Conservation (phyloP, 1,140 invertebrate species). For the Lineus longissimus region DNA sequence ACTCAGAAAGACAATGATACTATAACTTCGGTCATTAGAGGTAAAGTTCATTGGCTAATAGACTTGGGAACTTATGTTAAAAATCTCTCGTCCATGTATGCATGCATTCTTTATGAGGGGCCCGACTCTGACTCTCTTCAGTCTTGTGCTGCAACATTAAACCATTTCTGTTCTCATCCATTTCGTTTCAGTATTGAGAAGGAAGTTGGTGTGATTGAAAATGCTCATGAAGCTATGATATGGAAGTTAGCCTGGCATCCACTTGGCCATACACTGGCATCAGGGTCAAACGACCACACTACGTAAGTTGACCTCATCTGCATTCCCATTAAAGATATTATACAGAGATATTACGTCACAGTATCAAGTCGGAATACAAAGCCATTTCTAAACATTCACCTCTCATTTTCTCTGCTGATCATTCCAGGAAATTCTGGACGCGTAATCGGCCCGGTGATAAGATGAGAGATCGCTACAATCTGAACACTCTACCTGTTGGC, state of each 20-base stretch:
- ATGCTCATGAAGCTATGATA: conserved; percentile 97
- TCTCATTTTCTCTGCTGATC: background rate
- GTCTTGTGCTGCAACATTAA: no score
- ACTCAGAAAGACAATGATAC: background rate
- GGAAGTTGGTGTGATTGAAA: conserved; percentile 95
- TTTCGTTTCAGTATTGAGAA: conserved; percentile 77
- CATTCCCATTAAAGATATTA: no score
- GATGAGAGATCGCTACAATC: conserved; percentile 84
- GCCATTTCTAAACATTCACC: no score
- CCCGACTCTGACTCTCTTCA: no score
- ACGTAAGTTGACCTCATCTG: conserved; percentile 60
- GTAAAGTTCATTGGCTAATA: no score
- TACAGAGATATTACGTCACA: no score
- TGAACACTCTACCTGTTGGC: conserved; percentile 85
- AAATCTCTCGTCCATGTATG: no score
- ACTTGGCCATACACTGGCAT: conserved; percentile 95
- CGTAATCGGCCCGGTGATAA: conserved; percentile 95
- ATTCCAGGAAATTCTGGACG: conserved; percentile 90
- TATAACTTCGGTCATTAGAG: no score
- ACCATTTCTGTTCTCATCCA: no score
- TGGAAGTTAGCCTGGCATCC: conserved; percentile 99
- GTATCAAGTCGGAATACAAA: no score
- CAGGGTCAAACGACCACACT: conserved; percentile 96
- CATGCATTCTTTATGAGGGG: no score
- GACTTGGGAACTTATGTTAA: no score